Evolutionary conservation across 2,113 vertebrate species (phyloP), one percentile per base, ranked within the genome.

Genomic region (Origma solitaria): DNA sequence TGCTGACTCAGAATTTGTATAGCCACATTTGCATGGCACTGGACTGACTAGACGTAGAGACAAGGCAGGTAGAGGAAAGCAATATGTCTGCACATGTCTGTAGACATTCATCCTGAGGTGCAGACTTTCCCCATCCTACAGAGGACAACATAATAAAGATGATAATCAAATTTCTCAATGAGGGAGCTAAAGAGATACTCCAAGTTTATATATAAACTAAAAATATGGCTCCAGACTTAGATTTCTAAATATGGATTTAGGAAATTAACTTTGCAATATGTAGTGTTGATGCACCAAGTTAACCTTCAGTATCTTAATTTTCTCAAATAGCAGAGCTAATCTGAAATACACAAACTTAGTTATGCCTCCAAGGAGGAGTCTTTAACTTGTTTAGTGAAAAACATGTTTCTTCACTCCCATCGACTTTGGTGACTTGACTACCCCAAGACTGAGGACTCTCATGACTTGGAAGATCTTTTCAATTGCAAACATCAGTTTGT

Each of bases 1-100:
- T 60, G 82, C 82, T 95, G 90, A 95, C 82, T 94, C 87, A 92
- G 78, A 95, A 93, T 82, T 42, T 40, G 61, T 45, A 42, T 2
- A 61, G 78, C 69, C 58, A 27, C 40, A 87, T 88, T 92, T 93
- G 88, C 88, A 92, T 24, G 58, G 95, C 54, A 79, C 61, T 93
- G 75, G 45, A 53, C 75, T 31, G 45, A 49, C 37, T 15, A 76
- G 88, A 90, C 87, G 66, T 31, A 69, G 57, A 93, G 90, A 92
- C 85, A 92, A 85, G 1, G 2, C 37, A 80, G 37, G 70, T 61
- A 88, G 61, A 88, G 58, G 70, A 94, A 42, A 78, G 76, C 85
- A 57, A 1, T 91, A 22, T 14, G 92, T 53, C 87, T 93, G 90
- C 75, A 89, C 85, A 79, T 22, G 90, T 57, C 78, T 65, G 45